Conservation (phyloP, 1,140 invertebrate species). For the Halesus radiatus region DNA sequence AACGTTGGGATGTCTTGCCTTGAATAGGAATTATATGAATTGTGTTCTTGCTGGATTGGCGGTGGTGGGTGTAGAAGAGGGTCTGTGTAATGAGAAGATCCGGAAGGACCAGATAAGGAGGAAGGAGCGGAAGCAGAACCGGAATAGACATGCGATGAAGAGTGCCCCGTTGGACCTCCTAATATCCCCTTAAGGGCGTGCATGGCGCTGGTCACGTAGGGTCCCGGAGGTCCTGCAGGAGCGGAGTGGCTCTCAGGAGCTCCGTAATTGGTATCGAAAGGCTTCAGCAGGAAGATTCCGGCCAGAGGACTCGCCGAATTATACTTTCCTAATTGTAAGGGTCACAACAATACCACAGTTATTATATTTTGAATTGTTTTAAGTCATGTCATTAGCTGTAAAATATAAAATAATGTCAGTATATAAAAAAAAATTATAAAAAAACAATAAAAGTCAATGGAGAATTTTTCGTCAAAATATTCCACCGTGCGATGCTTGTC, state of each 20-base stretch:
- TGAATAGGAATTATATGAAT: slow-evolving; percentile 46
- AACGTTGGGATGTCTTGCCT: slow-evolving; percentile 42
- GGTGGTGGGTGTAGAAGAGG: slow-evolving; percentile 49
- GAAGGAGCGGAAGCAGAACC: slow-evolving; percentile 61
- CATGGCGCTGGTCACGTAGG: slow-evolving; percentile 44
- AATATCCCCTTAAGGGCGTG: slow-evolving; percentile 53
- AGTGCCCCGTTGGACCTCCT: slow-evolving; percentile 58
- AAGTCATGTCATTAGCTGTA: slow-evolving; percentile 1
- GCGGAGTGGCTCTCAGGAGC: slow-evolving; percentile 62
- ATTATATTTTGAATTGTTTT: neutral
- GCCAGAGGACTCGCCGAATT: slow-evolving; percentile 42
- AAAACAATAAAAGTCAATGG: too few relatives aligned
- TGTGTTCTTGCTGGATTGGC: neutral
- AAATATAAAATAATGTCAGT: slow-evolving; percentile 7
- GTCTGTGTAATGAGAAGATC: slow-evolving; percentile 25
- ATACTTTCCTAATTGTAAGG: slow-evolving; percentile 25
- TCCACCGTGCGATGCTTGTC: too few relatives aligned
- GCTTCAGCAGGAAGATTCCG: slow-evolving; percentile 52
- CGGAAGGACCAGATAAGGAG: slow-evolving; percentile 15
- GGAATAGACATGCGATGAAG: slow-evolving; percentile 59
- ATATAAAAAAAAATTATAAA: too few relatives aligned
- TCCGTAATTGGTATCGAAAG: slow-evolving; percentile 56
- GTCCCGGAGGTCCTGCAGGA: slow-evolving; percentile 28
- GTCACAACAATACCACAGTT: neutral
- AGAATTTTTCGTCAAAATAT: too few relatives aligned